Base-by-base conservation (phyloP, 2,113 vertebrate species). In the Machaerirhynchus nigripectus region DNA sequence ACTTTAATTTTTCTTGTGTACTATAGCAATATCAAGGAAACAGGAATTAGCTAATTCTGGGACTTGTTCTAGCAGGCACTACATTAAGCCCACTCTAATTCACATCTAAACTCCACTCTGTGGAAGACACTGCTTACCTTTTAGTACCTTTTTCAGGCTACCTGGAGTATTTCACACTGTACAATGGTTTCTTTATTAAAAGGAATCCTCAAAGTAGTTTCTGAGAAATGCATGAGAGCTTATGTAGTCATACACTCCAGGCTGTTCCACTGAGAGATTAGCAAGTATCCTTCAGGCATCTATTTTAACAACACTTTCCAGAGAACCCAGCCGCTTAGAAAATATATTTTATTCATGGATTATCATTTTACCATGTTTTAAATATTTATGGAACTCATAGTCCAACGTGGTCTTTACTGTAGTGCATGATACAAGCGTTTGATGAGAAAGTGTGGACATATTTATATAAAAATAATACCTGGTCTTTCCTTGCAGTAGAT, bases 321-420 rank as follows among this genome's bases (percentile, higher is more conserved):
- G 31, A 73, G 53, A 89, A 50, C 7, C 6, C 68, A 89, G 3
- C 19, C 39, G 59, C 65, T 82, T 87, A 82, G 50, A 61, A 50
- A 88, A 67, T 24, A 73, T 80, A 74, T 92, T 97, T 97, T 89
- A 92, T 96, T 97, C 11, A 90, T 84, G 40, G 31, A 78, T 95
- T 86, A 53, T 81, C 55, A 57, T 64, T 75, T 55, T 86, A 93
- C 53, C 9, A 16, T 39, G 9, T 75, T 77, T 92, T 63, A 94
- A 96, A 89, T 92, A 93, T 94, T 95, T 83, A 94, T 89, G 33
- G 23, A 31, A 81, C 53, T 92, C 44, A n/a, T 42, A 78, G 64
- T 46, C 35, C 40, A 46, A 39, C 3, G 6, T 68, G 23, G 27
- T 83, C 37, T 13, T 74, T 82, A 33, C 47, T 81, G 21, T 56